Evolutionary conservation across 2,113 vertebrate genomes (phyloP), one percentile per base, ranked within the genome.

Genomic region (Haplochromis burtoni): DNA sequence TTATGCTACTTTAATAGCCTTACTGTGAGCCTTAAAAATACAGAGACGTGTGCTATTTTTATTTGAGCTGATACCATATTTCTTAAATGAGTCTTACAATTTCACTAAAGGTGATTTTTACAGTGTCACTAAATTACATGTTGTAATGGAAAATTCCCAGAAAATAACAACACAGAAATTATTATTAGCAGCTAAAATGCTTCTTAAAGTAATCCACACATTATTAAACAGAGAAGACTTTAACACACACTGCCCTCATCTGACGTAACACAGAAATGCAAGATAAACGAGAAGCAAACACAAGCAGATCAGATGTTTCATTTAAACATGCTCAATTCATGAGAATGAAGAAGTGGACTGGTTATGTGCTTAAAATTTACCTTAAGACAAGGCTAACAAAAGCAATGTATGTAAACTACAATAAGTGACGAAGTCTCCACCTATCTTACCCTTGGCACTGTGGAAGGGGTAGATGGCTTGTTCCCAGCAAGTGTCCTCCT

Each of bases 401-500:
- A 40, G 14, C 47, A 4, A 31, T 76, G 47, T 14, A 55, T 42
- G 29, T 17, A 76, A 21, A 76, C 6, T 12, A 29, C 9, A 35
- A 54, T 8, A 31, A 35, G 16, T 29, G 45, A 31, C 2, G 3
- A 83, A 8, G 16, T 49, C 8, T 81, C 1, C n/a, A 73, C 40
- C n/a, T 38, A 5, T 92, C 96, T 2, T 95, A 99, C 99, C 96
- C 6, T 92, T 87, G 38, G 96, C 92, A 55, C 92, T 96, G 89
- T 98, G 97, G n/a, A 98, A 94, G 0, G 99, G 98, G 91, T 98
- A 99, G 86, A 99, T 96, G 87, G 98, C 98, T 93, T 99, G 98
- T 71, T 99, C 99, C 99, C 99, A 99, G 91, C 99, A 99, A 1
- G 98, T 99, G 88, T 99, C 97, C 90, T 99, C 98, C 84, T 96